Evolutionary conservation across 2,113 vertebrate genomes (phyloP).

Genomic region (Melanocharis versteri): DNA sequence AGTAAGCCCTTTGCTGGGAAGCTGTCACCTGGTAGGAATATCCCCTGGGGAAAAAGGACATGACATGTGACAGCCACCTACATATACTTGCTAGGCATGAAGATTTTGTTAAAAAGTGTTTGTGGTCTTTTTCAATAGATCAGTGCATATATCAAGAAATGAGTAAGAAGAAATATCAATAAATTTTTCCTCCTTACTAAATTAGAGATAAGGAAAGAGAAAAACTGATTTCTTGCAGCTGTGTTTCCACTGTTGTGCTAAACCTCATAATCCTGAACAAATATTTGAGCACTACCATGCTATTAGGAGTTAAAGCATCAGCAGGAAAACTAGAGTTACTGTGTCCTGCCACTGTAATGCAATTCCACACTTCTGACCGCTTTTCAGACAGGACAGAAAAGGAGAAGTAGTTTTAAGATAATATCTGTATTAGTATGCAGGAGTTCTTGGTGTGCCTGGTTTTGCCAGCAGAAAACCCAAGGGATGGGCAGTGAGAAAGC

Average conservation of each 20-base stretch:
- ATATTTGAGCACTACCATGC: not conserved
- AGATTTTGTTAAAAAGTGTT: not conserved
- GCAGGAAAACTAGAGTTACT: not conserved
- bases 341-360: not conserved
- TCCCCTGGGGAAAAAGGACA: not conserved
- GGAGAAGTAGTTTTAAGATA: not conserved
- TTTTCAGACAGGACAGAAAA: not conserved
- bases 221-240: not conserved
- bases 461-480: not conserved
- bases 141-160: not conserved
- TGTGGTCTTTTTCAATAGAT: not conserved
- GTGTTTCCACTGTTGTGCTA: not conserved
- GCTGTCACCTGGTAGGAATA: not conserved
- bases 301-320: not conserved
- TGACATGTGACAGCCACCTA: not conserved
- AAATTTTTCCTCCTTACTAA: not conserved
- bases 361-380: rapidly evolving
- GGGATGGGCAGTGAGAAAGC: not conserved
- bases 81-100: not conserved
- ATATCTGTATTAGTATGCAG: not conserved
- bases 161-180: not conserved
- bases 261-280: not conserved
- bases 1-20: not conserved
- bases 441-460: not conserved
- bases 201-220: not conserved